Base-by-base conservation (phyloP, 2,888 invertebrate genomes). In the Octodonta nipae region DNA sequence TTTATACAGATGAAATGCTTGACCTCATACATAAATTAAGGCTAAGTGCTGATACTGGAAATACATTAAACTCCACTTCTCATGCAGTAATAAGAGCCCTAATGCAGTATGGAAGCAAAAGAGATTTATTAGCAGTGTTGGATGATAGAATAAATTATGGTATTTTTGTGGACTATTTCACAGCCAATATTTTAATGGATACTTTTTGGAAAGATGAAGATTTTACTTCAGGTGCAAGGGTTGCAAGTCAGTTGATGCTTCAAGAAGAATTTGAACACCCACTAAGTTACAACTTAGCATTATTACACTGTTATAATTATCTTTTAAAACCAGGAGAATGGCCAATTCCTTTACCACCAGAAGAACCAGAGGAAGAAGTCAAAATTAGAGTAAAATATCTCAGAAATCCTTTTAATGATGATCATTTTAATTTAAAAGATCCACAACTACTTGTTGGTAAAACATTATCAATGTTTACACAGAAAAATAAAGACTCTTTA, bases 141-240 rank as follows among this genome's bases (percentile, higher is more conserved):
- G 73, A 80, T 50, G 82, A 92, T 56, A 77, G 86, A 33, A 56
- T 84, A 10, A 80, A 81, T 52, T 95, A 82, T 66, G 96, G 96
- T 2, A 61, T 96, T 16, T 93, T 93, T 55, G 72, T 88, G n/a
- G 89, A 95, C 61, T 61, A 74, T 37, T 81, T 76, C 45, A 68
- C 74, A 15, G 78, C 78, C 5, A 88, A 86, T 58, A 65, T 92
- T 30, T 60, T 91, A 20, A 66, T 95, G 63, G 80, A 93, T 54
- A 68, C 71, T 33, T 78, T 86, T 48, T 61, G 93, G 34, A 74
- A 78, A 50, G 62, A 67, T 16, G 64, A 75, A 33, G 70, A 85
- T 51, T 80, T 65, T 55, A 65, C 66, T 25, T 66, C 70, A 36
- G 93, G 92, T 10, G 79, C 85, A 0, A 72, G 75, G 56, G 66